Percentiles rank a stretch among this genome's conserved stretches.
Evolutionary conservation across 1,140 invertebrate genomes (phyloP).

Genomic region (Halesus radiatus): DNA sequence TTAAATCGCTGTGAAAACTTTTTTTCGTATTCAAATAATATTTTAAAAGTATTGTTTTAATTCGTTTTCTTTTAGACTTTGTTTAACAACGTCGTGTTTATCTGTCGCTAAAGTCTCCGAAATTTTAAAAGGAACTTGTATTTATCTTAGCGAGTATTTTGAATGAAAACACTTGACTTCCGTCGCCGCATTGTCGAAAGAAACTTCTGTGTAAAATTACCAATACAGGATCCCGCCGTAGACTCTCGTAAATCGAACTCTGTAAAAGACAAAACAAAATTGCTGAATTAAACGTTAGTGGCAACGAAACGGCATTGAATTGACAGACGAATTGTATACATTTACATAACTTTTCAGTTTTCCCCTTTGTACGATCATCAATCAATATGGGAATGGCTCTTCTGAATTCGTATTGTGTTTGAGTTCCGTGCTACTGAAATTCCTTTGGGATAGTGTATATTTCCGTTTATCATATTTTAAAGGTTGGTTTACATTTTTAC

Average conservation of each 20-base stretch:
- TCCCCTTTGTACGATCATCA: constrained; percentile 31
- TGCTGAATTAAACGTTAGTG: neutral
- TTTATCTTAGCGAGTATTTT: neutral
- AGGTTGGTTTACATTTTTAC: too few relatives aligned
- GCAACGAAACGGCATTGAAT: constrained; percentile 32
- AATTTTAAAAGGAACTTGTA: neutral
- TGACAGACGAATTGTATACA: constrained; percentile 41
- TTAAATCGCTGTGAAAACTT: too few relatives aligned
- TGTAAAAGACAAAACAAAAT: constrained; percentile 20
- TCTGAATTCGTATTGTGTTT: constrained; percentile 17
- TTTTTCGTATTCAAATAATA: too few relatives aligned
- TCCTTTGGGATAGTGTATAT: constrained; percentile 8
- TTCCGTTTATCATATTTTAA: too few relatives aligned
- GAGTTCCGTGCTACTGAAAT: neutral
- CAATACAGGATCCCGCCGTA: neutral
- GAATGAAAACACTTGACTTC: neutral
- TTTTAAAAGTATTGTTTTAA: too few relatives aligned
- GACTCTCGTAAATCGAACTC: constrained; percentile 9
- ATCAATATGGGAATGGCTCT: constrained; percentile 30
- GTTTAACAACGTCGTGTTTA: too few relatives aligned
- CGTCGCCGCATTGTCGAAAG: neutral
- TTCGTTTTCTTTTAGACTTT: too few relatives aligned
- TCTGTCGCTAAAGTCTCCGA: neutral
- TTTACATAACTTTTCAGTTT: constrained; percentile 41
- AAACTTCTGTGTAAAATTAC: neutral